These are phyloP conservation scores for Phalacrocorax aristotelis DNA, from an alignment of 2,113 vertebrate species.

Conservation along the genomic window DNA sequence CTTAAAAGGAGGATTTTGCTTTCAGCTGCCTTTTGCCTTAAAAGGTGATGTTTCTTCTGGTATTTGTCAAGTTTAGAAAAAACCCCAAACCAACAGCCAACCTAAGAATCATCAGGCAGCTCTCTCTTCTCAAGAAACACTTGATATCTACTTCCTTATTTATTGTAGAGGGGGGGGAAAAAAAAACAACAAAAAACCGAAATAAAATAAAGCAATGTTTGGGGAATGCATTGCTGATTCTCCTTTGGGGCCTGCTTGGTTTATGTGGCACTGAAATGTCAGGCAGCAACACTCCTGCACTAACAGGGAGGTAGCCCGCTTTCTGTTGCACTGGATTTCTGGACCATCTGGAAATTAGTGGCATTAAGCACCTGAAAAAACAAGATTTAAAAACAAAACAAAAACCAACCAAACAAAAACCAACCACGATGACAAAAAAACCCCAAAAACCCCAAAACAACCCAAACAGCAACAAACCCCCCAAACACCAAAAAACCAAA, in stretches of 20 bases:
- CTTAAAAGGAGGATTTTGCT: constrained; percentile 42
- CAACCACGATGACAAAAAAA: background rate
- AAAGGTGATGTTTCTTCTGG: constrained; percentile 44
- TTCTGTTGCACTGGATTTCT: background rate
- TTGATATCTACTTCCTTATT: background rate
- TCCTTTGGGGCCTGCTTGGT: background rate
- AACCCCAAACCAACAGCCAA: no score
- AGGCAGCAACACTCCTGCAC: background rate
- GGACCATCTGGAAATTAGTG: background rate
- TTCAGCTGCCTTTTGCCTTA: constrained; percentile 55
- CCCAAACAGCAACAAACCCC: no score
- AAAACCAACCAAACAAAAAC: no score
- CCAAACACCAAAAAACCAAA: no score
- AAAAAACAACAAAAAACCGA: background rate
- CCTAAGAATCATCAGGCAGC: background rate
- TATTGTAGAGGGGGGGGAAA: background rate
- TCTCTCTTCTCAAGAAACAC: background rate
- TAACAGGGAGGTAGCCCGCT: background rate
- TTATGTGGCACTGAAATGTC: background rate
- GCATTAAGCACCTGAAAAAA: background rate
- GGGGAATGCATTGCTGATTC: background rate
- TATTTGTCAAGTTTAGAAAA: background rate
- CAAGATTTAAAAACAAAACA: background rate
- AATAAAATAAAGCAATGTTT: background rate
- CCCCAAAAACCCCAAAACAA: no score